These are phyloP conservation scores for Drosophila elegans DNA, from an alignment of 1,140 invertebrate genomes.

Conservation along the genomic window DNA sequence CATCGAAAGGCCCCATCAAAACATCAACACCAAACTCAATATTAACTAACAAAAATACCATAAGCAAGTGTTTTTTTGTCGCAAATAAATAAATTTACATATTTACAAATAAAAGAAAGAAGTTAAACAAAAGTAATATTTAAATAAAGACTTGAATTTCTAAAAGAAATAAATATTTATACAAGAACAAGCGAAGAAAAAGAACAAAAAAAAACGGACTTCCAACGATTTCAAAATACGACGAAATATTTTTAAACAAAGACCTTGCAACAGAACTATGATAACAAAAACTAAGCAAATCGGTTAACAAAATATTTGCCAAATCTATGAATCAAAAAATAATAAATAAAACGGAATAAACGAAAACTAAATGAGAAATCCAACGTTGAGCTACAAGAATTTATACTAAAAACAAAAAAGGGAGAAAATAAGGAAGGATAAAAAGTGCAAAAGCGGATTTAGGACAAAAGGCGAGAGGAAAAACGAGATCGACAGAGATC, in stretches of 20 bases:
- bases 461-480: constrained; percentile 16
- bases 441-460: constrained; percentile 13
- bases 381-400: constrained; percentile 66
- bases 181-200: constrained; percentile 40
- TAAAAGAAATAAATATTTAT: constrained; percentile 76
- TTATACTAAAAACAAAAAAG: constrained; percentile 50
- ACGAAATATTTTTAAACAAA: constrained; percentile 71
- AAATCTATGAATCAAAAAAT: constrained; percentile 43
- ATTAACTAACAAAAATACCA: constrained; percentile 14
- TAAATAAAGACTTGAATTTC: constrained; percentile 73
- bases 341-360: constrained; percentile 6
- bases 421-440: neutral
- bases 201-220: constrained; percentile 60
- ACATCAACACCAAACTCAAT: constrained; percentile 33
- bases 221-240: constrained; percentile 81
- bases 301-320: constrained; percentile 67
- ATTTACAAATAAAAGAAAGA: constrained; percentile 56
- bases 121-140: constrained; percentile 41
- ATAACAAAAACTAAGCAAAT: constrained; percentile 28
- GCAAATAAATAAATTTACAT: constrained; percentile 51
- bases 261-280: constrained; percentile 19
- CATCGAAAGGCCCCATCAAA: constrained; percentile 23
- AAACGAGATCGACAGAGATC: constrained; percentile 38
- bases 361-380: constrained; percentile 12
- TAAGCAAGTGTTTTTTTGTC: constrained; percentile 49